Evolutionary conservation across 2,797 vertebrate species (phyloP).

Genomic region (Chelonia mydas): DNA sequence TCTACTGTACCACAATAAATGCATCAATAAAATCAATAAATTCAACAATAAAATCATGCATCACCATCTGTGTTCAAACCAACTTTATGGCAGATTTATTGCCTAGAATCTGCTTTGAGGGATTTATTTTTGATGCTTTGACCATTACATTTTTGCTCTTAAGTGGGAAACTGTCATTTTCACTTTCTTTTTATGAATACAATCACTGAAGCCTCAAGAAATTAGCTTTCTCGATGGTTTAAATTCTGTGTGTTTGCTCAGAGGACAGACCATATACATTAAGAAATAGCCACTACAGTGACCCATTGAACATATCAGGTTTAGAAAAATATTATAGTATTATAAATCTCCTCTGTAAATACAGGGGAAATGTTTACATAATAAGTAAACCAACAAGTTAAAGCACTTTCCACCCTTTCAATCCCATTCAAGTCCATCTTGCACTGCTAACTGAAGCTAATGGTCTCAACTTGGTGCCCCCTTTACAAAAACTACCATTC

Average conservation of each 20-base stretch:
- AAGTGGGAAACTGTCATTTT: background rate
- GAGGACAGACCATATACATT: background rate
- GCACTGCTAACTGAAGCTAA: background rate
- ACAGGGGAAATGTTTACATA: background rate
- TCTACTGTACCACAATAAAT: conserved; percentile 6
- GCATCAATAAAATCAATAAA: conserved; percentile 49
- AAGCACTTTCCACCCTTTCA: background rate
- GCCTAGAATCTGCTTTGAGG: background rate
- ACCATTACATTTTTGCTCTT: background rate
- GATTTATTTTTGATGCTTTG: background rate
- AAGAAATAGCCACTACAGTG: background rate
- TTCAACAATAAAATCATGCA: conserved; percentile 43
- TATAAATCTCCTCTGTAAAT: background rate
- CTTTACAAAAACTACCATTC: background rate
- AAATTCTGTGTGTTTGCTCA: background rate
- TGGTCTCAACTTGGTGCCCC: background rate
- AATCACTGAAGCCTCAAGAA: background rate
- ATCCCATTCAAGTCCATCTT: background rate
- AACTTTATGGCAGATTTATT: conserved; percentile 10
- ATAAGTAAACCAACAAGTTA: background rate
- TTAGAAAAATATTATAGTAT: background rate
- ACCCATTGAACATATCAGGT: background rate
- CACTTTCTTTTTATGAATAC: background rate
- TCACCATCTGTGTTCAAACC: conserved; percentile 28
- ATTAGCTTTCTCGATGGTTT: background rate